Evolutionary conservation across 1,140 invertebrate species (phyloP).

Genomic region (Ganaspis sp.): DNA sequence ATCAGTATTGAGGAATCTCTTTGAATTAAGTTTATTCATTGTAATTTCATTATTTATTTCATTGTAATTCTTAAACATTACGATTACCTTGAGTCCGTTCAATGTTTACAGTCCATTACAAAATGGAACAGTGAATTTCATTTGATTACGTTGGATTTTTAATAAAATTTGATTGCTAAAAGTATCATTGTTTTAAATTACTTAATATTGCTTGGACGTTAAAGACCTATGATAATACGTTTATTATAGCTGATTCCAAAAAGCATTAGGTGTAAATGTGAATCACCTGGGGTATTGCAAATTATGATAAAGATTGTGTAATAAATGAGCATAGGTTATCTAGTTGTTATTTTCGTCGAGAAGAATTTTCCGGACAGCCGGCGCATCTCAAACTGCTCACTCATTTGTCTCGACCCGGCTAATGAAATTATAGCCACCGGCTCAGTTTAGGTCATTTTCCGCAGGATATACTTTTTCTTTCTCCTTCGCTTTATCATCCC

Average conservation of each 20-base stretch:
- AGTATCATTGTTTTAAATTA: too few species aligned
- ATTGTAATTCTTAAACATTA: too few species aligned
- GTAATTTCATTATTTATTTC: too few species aligned
- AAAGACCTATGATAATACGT: too few species aligned
- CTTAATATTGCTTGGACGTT: too few species aligned
- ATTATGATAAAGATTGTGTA: not conserved
- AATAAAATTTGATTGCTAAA: too few species aligned
- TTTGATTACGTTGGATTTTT: too few species aligned
- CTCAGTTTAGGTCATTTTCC: slow-evolving; percentile 62
- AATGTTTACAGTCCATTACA: too few species aligned
- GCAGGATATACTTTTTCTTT: slow-evolving; percentile 33
- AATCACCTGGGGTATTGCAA: not conserved
- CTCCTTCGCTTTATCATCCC: slow-evolving; percentile 31
- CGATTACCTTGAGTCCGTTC: too few species aligned
- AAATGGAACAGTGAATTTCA: too few species aligned
- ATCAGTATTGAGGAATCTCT: too few species aligned
- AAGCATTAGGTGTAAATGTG: not conserved
- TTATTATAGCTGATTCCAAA: not conserved
- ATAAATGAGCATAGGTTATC: slow-evolving; percentile 11
- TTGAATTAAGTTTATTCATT: too few species aligned
- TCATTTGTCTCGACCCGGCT: slow-evolving; percentile 74
- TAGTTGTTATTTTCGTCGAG: slow-evolving; percentile 57
- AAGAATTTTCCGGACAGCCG: slow-evolving; percentile 72
- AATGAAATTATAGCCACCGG: slow-evolving; percentile 75
- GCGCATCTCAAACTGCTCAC: slow-evolving; percentile 73